phyloP scores from a whole-genome alignment of 1,140 invertebrate genomes.

The Sitobion miscanthi region DNA sequence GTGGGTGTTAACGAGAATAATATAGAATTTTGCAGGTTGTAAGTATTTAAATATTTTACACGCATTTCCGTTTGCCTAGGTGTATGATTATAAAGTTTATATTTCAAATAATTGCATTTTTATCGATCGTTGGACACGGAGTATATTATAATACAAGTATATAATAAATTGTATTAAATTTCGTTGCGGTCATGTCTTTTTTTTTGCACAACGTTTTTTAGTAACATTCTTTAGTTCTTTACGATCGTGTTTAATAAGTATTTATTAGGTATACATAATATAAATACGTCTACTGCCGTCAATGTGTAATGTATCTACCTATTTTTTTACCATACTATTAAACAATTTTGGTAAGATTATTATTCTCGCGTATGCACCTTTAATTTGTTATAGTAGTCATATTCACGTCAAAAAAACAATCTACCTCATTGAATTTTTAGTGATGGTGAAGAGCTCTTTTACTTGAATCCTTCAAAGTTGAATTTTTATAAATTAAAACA shows the following conservation, averaged over 20 bases:
- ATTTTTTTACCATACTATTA: background rate
- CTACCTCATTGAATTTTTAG: background rate
- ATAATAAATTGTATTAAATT: background rate
- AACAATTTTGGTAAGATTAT: background rate
- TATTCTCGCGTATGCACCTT: background rate
- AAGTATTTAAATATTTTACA: conserved; percentile 3
- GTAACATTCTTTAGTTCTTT: background rate
- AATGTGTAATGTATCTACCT: background rate
- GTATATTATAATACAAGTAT: background rate
- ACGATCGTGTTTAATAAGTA: background rate
- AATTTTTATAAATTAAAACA: background rate
- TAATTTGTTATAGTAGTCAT: background rate
- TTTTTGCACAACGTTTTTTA: background rate
- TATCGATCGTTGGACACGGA: background rate
- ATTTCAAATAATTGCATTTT: background rate
- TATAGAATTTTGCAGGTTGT: background rate
- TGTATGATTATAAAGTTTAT: background rate
- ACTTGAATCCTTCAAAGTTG: background rate
- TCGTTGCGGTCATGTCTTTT: background rate
- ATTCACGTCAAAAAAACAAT: no score
- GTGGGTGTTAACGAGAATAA: background rate
- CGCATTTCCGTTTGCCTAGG: background rate
- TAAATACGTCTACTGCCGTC: no score
- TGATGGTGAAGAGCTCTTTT: background rate
- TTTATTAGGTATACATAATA: no score